Percentiles rank a stretch among this genome's conserved stretches.
Evolutionary conservation across 2,113 vertebrate species (phyloP).

Genomic region (Urocolius indicus): DNA sequence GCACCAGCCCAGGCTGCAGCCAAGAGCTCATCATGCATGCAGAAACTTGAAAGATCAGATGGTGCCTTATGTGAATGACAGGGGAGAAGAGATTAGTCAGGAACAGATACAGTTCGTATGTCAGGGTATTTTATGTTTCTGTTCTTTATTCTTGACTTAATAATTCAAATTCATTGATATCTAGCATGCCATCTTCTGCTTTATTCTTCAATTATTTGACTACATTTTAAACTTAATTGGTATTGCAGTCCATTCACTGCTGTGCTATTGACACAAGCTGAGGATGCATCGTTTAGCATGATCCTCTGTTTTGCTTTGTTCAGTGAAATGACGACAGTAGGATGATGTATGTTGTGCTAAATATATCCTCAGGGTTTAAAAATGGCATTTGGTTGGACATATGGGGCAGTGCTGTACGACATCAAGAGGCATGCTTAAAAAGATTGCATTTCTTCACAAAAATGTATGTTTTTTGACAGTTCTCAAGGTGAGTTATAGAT

Average conservation of each 20-base stretch:
- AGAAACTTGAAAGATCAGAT: slow-evolving; percentile 54
- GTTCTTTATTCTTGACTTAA: slow-evolving; percentile 31
- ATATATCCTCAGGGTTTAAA: slow-evolving; percentile 58
- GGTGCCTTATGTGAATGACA: slow-evolving; percentile 35
- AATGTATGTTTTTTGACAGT: background rate
- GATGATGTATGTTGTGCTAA: slow-evolving; percentile 60
- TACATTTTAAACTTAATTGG: background rate
- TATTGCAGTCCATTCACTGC: background rate
- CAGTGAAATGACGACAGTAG: slow-evolving; percentile 32
- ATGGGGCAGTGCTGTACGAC: slow-evolving; percentile 16
- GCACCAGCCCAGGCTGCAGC: background rate
- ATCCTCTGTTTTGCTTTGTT: slow-evolving; percentile 36
- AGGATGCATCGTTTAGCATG: slow-evolving; percentile 51
- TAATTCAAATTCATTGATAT: background rate
- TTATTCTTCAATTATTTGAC: background rate
- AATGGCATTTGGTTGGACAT: slow-evolving; percentile 66
- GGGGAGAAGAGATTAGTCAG: slow-evolving; percentile 30
- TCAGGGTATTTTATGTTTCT: slow-evolving; percentile 13
- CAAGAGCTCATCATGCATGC: slow-evolving; percentile 53
- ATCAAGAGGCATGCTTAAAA: slow-evolving; percentile 11
- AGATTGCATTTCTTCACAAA: background rate
- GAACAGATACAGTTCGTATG: background rate
- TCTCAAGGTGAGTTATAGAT: slow-evolving; percentile 19
- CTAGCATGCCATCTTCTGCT: background rate
- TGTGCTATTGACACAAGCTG: background rate